A percentile compares a stretch with the other conserved stretches of the same genome.
phyloP scores from a whole-genome alignment of 2,888 invertebrate genomes.

The Chloroclysta siterata region DNA sequence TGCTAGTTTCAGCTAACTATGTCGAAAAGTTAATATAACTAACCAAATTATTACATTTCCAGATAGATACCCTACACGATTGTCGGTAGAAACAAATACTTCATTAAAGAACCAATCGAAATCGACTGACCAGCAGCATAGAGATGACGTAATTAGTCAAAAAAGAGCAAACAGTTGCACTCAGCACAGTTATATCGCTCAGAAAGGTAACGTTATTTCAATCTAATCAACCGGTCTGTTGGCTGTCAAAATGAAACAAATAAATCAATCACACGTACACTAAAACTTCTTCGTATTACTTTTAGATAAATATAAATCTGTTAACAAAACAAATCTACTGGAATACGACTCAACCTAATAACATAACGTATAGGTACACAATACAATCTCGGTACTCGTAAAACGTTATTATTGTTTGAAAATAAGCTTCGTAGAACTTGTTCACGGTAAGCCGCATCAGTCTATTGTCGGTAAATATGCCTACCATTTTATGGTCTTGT shows the following conservation, averaged over 20 bases:
- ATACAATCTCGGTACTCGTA: background rate
- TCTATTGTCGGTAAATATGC: constrained; percentile 16
- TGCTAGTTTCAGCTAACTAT: no score
- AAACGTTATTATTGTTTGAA: background rate
- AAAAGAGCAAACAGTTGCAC: constrained; percentile 15
- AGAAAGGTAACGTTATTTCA: constrained; percentile 5
- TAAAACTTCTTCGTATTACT: no score
- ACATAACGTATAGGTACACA: background rate
- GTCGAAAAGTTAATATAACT: no score
- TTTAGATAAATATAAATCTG: background rate
- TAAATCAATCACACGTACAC: background rate
- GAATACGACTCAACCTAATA: background rate
- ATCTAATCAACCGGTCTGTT: no score
- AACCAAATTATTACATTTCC: constrained; percentile 15
- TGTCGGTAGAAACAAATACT: constrained; percentile 29
- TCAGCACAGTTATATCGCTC: constrained; percentile 16
- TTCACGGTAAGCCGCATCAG: constrained; percentile 13
- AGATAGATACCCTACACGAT: constrained; percentile 22
- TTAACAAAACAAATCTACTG: background rate
- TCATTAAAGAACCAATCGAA: constrained; percentile 18
- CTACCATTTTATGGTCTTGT: constrained; percentile 16
- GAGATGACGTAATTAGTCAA: constrained; percentile 1
- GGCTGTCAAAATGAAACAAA: background rate
- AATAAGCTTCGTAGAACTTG: background rate
- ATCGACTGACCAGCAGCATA: constrained; percentile 17